phyloP scores from a whole-genome alignment of 2,113 vertebrate species.

The Charina bottae region DNA sequence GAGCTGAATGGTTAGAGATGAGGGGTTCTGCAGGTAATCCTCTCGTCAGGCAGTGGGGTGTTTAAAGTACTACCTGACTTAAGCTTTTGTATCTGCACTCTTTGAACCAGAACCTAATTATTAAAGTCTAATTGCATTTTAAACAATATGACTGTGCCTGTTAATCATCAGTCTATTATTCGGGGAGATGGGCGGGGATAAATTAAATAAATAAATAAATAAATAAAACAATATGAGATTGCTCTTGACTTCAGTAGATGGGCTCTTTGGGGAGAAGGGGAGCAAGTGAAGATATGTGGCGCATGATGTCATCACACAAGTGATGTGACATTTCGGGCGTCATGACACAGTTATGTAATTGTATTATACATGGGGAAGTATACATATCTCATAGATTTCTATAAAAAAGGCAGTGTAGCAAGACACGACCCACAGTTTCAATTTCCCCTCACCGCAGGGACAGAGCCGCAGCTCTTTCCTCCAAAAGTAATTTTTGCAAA shows the following conservation, averaged over 20 bases:
- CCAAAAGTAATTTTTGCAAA: too few species aligned
- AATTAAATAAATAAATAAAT: too few species aligned
- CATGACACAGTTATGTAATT: neutral
- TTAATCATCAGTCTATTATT: neutral
- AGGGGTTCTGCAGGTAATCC: neutral
- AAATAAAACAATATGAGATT: neutral
- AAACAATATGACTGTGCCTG: neutral
- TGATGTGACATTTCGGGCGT: neutral
- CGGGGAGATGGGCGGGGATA: too few species aligned
- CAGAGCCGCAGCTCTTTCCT: too few species aligned
- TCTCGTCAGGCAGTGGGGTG: neutral
- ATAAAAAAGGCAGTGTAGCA: too few species aligned
- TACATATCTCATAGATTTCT: too few species aligned
- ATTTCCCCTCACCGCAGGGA: too few species aligned
- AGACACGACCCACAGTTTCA: too few species aligned
- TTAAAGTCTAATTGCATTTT: neutral
- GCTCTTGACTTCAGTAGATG: neutral
- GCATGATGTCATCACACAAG: neutral
- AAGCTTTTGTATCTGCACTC: neutral
- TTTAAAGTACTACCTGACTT: neutral
- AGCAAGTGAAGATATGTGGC: neutral
- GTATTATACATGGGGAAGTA: too few species aligned
- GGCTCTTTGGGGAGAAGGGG: neutral
- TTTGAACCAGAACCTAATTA: neutral
- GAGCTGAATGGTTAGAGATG: neutral